Percentiles rank a stretch among this genome's conserved stretches.
Conservation (phyloP, 2,113 vertebrate species). For the Neolamprologus variostigma region DNA sequence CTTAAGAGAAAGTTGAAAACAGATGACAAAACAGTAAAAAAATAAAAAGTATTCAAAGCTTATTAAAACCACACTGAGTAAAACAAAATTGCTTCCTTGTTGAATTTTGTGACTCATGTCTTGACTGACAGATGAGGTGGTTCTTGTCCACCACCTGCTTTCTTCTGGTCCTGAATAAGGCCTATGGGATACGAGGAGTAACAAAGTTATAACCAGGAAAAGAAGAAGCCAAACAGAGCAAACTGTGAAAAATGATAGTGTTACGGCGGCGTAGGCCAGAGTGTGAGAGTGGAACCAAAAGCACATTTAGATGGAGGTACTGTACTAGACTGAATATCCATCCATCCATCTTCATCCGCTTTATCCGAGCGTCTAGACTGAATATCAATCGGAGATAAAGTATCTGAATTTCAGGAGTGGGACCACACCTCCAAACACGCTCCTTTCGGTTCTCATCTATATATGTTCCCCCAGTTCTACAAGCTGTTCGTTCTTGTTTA, state of each 20-base stretch:
- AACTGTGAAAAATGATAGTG: not conserved
- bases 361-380: rapidly evolving
- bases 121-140: not conserved
- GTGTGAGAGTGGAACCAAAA: not conserved
- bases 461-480: no score
- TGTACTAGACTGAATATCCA: not conserved
- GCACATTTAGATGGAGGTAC: not conserved
- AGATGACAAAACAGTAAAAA: not conserved
- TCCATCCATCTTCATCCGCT: no score
- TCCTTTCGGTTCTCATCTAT: no score
- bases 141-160: not conserved
- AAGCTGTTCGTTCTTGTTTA: rapidly evolving
- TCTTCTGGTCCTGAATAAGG: not conserved
- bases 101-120: not conserved
- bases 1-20: not conserved
- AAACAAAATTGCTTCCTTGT: not conserved
- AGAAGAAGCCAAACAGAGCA: not conserved
- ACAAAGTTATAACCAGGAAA: not conserved
- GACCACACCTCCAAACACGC: no score
- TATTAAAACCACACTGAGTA: not conserved
- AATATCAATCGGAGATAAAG: no score
- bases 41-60: no score
- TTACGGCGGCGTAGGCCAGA: rapidly evolving
- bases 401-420: no score
- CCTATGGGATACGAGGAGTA: not conserved